These are phyloP conservation scores for Ciconia nigra DNA, from an alignment of 2,797 vertebrate species.

Conservation along the genomic window DNA sequence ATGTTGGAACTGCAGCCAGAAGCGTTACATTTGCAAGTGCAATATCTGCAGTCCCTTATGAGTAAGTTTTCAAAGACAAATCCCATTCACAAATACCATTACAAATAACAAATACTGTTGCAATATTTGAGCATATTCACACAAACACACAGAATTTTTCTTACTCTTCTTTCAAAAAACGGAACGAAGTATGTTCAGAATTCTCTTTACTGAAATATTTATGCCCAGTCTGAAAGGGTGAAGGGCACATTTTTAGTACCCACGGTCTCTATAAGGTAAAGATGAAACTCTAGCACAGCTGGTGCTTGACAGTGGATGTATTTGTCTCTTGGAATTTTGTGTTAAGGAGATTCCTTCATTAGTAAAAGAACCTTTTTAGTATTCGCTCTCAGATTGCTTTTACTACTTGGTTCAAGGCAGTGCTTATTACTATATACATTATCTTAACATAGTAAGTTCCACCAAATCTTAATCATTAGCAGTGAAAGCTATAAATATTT, in stretches of 20 bases:
- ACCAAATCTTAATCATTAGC: background rate
- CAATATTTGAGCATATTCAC: background rate
- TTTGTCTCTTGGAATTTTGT: conserved; percentile 70
- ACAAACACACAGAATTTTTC: background rate
- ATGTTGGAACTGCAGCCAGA: conserved; percentile 34
- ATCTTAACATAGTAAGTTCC: background rate
- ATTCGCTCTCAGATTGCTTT: conserved; percentile 61
- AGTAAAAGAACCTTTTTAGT: conserved; percentile 63
- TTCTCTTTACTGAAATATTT: conserved; percentile 69
- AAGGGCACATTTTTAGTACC: conserved; percentile 56
- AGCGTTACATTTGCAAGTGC: conserved; percentile 18
- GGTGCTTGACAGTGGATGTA: conserved; percentile 66
- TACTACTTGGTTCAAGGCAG: conserved; percentile 36
- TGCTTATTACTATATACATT: conserved; percentile 28
- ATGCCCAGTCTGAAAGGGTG: conserved; percentile 4
- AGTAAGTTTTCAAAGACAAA: conserved; percentile 53
- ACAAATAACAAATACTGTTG: conserved; percentile 58
- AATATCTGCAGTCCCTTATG: conserved; percentile 18
- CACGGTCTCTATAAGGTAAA: conserved; percentile 62
- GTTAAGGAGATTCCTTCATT: conserved; percentile 57
- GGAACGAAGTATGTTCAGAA: conserved; percentile 13
- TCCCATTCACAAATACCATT: conserved; percentile 44
- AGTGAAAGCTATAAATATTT: background rate
- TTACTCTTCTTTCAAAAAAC: conserved; percentile 25
- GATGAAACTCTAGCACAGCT: conserved; percentile 60